Evolutionary conservation across 53 echinoderm and acorn worm genomes (phyloP), one percentile per base, ranked within the genome.

Genomic region (Echinarachnius parma): DNA sequence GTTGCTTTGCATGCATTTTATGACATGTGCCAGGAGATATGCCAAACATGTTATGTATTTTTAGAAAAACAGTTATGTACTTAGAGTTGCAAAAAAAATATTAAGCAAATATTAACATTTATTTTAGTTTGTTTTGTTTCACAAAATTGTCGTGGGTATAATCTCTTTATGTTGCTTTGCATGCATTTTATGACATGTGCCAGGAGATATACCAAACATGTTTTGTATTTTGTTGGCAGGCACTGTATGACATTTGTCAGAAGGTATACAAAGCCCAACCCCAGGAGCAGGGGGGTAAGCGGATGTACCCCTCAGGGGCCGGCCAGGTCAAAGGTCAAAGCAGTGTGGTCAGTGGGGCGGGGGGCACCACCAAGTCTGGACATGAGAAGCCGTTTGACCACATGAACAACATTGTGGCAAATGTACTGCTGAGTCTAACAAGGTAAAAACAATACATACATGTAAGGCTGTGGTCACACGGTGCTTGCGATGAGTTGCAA

Each of bases 401-500:
- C 28, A 95, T 95, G 96, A 95, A 95, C 59, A 87, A 91, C 62
- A 82, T 95, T 30, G 96, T 95, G 31, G 96, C 90, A 31, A 95
- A 95, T 37, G 33, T 95, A 25, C 80, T 95, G 28, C 89, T 95
- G 7, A 94, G 91, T 82, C 78, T 95, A 7, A 95, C 96, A 44
- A 82, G 89, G 81, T 85, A 62, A 4, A 24, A 31, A 46, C 10
- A 56, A 30, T 11, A 14, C 27, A 13, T 53, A 23, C 24, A n/a
- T n/a, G n/a, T n/a, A n/a, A n/a, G n/a, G n/a, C n/a, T n/a, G n/a
- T n/a, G n/a, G n/a, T n/a, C n/a, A n/a, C n/a, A n/a, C n/a, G n/a
- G n/a, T n/a, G n/a, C n/a, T n/a, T n/a, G n/a, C n/a, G n/a, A n/a
- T n/a, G n/a, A n/a, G n/a, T n/a, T n/a, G n/a, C n/a, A n/a, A n/a